These are phyloP conservation scores for Torymus aiolomorphi DNA, from an alignment of 2,888 invertebrate genomes.

Conservation along the genomic window DNA sequence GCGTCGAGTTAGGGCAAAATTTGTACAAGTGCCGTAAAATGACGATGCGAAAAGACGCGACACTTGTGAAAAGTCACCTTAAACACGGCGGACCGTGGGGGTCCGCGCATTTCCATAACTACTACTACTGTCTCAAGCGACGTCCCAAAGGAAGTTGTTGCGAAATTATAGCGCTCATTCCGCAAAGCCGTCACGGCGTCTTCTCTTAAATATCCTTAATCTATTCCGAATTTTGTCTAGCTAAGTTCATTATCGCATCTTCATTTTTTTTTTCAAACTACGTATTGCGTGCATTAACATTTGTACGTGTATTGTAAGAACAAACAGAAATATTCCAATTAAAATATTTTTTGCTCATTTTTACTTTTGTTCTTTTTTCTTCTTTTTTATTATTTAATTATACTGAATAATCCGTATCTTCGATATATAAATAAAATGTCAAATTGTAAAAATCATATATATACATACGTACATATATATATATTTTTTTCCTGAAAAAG, in stretches of 20 bases:
- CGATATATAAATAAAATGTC: conserved; percentile 37
- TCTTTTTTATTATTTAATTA: conserved; percentile 38
- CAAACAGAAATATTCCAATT: conserved; percentile 66
- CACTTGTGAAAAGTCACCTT: conserved; percentile 52
- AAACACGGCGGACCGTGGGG: conserved; percentile 40
- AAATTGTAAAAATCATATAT: conserved; percentile 42
- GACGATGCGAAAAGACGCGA: conserved; percentile 15
- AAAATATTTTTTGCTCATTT: conserved; percentile 65
- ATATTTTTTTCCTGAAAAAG: conserved; percentile 51
- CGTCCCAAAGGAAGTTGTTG: conserved; percentile 56
- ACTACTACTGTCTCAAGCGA: conserved; percentile 49
- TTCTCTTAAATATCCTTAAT: conserved; percentile 65
- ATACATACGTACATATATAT: conserved; percentile 33
- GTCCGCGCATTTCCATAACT: conserved; percentile 46
- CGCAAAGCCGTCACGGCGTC: conserved; percentile 56
- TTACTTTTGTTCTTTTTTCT: conserved; percentile 60
- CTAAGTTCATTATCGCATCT: conserved; percentile 67
- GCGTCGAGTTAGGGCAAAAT: conserved; percentile 44
- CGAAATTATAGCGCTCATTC: conserved; percentile 54
- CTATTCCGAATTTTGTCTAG: conserved; percentile 69
- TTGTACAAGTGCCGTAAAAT: conserved; percentile 47
- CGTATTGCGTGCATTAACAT: conserved; percentile 59
- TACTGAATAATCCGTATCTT: conserved; percentile 36
- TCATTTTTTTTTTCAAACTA: conserved; percentile 62
- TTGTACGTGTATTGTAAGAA: conserved; percentile 65